A percentile compares a stretch with the other conserved stretches of the same genome.
Conservation (phyloP, 2,888 invertebrate species). For the Agonopterix heracliana region DNA sequence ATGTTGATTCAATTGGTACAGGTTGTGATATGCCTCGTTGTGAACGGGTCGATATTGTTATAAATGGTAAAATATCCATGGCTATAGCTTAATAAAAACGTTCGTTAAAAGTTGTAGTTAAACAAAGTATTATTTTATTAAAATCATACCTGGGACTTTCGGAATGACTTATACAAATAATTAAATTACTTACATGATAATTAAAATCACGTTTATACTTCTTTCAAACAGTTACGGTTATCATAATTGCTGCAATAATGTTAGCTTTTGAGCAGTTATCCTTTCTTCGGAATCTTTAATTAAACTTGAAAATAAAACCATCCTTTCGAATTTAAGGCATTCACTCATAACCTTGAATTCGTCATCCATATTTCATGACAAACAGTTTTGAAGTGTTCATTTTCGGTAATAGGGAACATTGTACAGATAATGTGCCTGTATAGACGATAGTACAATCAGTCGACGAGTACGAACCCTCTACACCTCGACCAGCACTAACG, state of each 20-base stretch:
- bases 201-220: constrained; percentile 63
- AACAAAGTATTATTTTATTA: constrained; percentile 70
- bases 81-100: constrained; percentile 72
- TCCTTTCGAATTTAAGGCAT: constrained; percentile 16
- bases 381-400: constrained; percentile 2
- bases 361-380: background rate
- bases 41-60: constrained; percentile 76
- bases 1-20: constrained; percentile 76
- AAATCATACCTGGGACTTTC: constrained; percentile 65
- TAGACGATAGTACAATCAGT: constrained; percentile 27
- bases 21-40: constrained; percentile 76
- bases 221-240: constrained; percentile 53
- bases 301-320: constrained; percentile 31
- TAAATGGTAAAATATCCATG: constrained; percentile 73
- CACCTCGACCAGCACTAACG: constrained; percentile 30
- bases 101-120: constrained; percentile 73
- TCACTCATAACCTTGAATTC: background rate
- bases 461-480: constrained; percentile 20
- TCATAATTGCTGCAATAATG: constrained; percentile 47
- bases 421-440: constrained; percentile 23
- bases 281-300: constrained; percentile 27
- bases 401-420: constrained; percentile 24
- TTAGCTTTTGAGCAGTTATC: constrained; percentile 47
- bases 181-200: constrained; percentile 45
- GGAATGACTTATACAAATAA: constrained; percentile 68